These are phyloP conservation scores for Bubo scandiacus DNA, from an alignment of 2,113 vertebrate species.

Conservation along the genomic window DNA sequence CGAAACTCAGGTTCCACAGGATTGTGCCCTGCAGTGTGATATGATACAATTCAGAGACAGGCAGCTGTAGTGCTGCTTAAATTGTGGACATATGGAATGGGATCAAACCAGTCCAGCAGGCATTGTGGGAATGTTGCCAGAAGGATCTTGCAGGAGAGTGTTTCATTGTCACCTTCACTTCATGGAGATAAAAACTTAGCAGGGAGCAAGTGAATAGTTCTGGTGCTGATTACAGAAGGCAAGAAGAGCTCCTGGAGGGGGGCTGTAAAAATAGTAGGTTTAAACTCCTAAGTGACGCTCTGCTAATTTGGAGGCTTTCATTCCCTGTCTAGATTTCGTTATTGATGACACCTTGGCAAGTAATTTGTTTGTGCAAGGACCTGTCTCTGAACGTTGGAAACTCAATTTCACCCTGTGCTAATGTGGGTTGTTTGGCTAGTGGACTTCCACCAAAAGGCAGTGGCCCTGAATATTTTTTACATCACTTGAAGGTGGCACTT, in stretches of 20 bases:
- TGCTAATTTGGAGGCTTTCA: slow-evolving; percentile 66
- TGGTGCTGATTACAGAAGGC: slow-evolving; percentile 61
- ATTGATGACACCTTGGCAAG: slow-evolving; percentile 44
- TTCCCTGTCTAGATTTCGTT: slow-evolving; percentile 62
- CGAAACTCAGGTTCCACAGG: slow-evolving; percentile 30
- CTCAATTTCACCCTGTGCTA: slow-evolving; percentile 44
- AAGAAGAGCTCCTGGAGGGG: slow-evolving; percentile 39
- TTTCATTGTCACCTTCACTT: slow-evolving; percentile 76
- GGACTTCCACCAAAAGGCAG: background rate
- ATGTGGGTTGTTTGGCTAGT: background rate
- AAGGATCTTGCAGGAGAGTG: slow-evolving; percentile 43
- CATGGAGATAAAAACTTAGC: slow-evolving; percentile 65
- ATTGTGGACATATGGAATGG: slow-evolving; percentile 64
- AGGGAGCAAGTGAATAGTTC: slow-evolving; percentile 51
- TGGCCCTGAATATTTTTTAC: background rate
- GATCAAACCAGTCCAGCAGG: slow-evolving; percentile 62
- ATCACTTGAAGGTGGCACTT: background rate
- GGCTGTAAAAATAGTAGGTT: slow-evolving; percentile 62
- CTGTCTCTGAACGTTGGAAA: slow-evolving; percentile 30
- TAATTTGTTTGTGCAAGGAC: slow-evolving; percentile 35
- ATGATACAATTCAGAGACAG: slow-evolving; percentile 8
- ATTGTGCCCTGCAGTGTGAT: slow-evolving; percentile 36
- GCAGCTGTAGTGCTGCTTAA: slow-evolving; percentile 43
- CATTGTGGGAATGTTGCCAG: slow-evolving; percentile 56
- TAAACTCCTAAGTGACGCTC: slow-evolving; percentile 52